Evolutionary conservation across 2,113 vertebrate genomes (phyloP).

Genomic region (Pachypanchax playfairii): DNA sequence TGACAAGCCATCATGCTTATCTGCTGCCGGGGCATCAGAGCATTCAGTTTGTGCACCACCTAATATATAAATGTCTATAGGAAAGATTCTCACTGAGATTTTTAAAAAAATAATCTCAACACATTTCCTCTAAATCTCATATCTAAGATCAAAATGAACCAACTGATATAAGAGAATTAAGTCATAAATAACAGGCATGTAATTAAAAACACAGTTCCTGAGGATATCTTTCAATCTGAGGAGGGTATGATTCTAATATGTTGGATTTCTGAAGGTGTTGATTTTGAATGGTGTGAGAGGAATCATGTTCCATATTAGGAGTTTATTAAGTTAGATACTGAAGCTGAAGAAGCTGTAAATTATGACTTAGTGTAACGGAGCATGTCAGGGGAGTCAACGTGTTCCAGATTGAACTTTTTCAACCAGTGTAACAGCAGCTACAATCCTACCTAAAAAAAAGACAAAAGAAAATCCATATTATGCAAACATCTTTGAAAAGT

Average conservation of each 20-base stretch:
- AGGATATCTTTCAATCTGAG: background rate
- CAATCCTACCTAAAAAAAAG: conserved; percentile 32
- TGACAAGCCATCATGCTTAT: conserved; percentile 6
- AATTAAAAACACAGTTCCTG: background rate
- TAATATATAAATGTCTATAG: background rate
- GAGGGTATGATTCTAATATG: background rate
- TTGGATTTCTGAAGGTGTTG: background rate
- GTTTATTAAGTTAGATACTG: conserved; percentile 15
- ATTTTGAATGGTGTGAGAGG: background rate
- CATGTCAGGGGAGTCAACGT: conserved; percentile 42
- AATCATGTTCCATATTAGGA: background rate
- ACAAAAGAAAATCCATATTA: conserved; percentile 45
- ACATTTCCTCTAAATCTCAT: conserved; percentile 1
- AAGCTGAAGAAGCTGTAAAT: conserved; percentile 42
- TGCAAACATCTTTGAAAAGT: conserved; percentile 44
- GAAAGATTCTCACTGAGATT: conserved; percentile 2
- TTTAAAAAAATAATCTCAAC: background rate
- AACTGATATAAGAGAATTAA: background rate
- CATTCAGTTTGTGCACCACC: background rate
- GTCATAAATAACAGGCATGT: background rate
- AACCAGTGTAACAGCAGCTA: background rate
- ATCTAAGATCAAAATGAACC: background rate
- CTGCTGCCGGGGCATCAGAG: background rate
- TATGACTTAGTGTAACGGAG: conserved; percentile 46
- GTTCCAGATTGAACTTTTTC: conserved; percentile 46